Percentiles rank a stretch among this genome's conserved stretches.
phyloP scores from a whole-genome alignment of 1,140 invertebrate species.

The Philaenus spumarius region DNA sequence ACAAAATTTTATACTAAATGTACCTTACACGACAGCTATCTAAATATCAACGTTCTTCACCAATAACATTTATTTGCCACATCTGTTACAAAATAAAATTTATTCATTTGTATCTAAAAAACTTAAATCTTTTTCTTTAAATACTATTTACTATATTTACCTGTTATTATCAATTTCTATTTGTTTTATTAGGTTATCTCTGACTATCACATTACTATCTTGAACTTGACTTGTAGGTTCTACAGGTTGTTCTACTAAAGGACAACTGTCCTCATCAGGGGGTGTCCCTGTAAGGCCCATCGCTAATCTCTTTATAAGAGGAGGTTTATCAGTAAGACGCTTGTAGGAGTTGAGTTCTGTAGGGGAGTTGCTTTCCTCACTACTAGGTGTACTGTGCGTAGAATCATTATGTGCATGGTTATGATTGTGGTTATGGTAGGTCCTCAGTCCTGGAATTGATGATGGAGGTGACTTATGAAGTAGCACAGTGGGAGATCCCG shows the following conservation, averaged over 20 bases:
- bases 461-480: constrained; percentile 19
- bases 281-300: constrained; percentile 52
- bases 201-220: background rate
- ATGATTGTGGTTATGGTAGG: constrained; percentile 44
- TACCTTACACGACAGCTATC: no score
- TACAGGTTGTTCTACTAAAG: background rate
- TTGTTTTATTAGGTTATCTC: constrained; percentile 14
- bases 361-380: constrained; percentile 81
- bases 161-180: constrained; percentile 37
- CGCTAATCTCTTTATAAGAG: constrained; percentile 68
- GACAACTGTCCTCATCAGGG: constrained; percentile 35
- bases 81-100: no score
- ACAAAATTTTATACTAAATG: no score
- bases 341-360: constrained; percentile 81
- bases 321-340: constrained; percentile 69
- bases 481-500: constrained; percentile 22
- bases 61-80: no score
- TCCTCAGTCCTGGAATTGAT: constrained; percentile 39
- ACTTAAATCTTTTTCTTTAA: no score
- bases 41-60: no score
- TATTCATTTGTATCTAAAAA: no score
- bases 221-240: background rate
- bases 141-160: constrained; percentile 41
- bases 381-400: constrained; percentile 60
- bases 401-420: constrained; percentile 35